These are phyloP conservation scores for Acronicta aceris DNA, from an alignment of 2,888 invertebrate genomes.

Conservation along the genomic window DNA sequence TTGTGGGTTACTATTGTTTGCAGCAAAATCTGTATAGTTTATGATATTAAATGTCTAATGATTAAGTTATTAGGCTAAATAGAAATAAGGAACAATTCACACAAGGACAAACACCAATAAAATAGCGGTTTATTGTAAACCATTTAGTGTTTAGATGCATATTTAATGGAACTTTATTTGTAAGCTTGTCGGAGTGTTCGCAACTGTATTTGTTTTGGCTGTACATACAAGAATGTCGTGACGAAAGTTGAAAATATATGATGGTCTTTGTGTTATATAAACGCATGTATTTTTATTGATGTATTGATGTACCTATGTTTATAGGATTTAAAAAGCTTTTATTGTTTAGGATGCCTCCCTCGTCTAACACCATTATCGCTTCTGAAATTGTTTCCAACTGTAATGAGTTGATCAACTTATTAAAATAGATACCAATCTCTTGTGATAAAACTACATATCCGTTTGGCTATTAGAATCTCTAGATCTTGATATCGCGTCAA, in stretches of 20 bases:
- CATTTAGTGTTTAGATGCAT: conserved; percentile 25
- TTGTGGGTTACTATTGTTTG: conserved; percentile 5
- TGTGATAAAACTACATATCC: conserved; percentile 65
- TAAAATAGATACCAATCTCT: conserved; percentile 30
- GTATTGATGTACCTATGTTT: background rate
- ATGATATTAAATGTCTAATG: conserved; percentile 7
- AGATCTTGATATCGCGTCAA: conserved; percentile 14
- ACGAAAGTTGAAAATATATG: conserved; percentile 10
- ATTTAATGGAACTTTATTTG: conserved; percentile 36
- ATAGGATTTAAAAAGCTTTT: conserved; percentile 1
- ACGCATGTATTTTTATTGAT: conserved; percentile 8
- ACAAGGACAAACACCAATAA: conserved; percentile 30
- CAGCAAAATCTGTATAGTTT: conserved; percentile 36
- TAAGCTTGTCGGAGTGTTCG: conserved; percentile 48
- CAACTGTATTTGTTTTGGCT: conserved; percentile 24
- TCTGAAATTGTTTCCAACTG: conserved; percentile 4
- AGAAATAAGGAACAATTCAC: conserved; percentile 21
- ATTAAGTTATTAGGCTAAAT: conserved; percentile 14
- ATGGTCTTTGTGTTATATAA: conserved; percentile 18
- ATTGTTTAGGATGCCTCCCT: conserved; percentile 1
- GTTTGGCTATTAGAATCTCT: conserved; percentile 45
- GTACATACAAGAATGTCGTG: conserved; percentile 33
- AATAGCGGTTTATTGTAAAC: conserved; percentile 9
- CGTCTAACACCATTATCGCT: conserved; percentile 1
- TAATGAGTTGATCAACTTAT: conserved; percentile 26